Evolutionary conservation across 2,113 vertebrate genomes (phyloP).

Genomic region (Atractosteus spatula): DNA sequence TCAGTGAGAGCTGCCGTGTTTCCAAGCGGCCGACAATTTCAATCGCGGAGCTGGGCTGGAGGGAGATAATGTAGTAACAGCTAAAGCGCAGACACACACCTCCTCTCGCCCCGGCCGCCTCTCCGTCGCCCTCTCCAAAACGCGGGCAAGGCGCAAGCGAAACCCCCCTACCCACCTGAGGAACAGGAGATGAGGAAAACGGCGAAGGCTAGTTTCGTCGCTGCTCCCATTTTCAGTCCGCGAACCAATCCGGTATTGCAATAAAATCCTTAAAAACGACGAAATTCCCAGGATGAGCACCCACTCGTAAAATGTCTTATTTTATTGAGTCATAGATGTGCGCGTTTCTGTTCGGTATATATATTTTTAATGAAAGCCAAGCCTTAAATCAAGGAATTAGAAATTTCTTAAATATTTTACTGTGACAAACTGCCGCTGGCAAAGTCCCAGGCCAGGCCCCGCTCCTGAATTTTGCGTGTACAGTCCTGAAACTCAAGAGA

Average conservation of each 20-base stretch:
- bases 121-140: too few relatives aligned
- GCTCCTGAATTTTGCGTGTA: constrained; percentile 35
- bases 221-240: constrained; percentile 92
- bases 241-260: constrained; percentile 20
- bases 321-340: too few relatives aligned
- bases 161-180: constrained; percentile 82
- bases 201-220: constrained; percentile 94
- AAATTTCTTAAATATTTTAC: background rate
- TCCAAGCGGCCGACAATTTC: too few relatives aligned
- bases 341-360: too few relatives aligned
- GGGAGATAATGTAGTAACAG: background rate
- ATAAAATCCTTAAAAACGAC: constrained; percentile 40
- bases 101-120: background rate
- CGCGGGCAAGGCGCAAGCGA: too few relatives aligned
- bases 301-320: background rate
- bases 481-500: constrained; percentile 49
- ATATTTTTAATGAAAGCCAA: background rate
- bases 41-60: too few relatives aligned
- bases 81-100: background rate
- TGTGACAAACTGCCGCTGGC: constrained; percentile 20
- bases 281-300: constrained; percentile 12
- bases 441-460: constrained; percentile 31
- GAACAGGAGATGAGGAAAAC: constrained; percentile 98
- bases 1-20: too few relatives aligned
- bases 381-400: background rate